Evolutionary conservation across 2,113 vertebrate species (phyloP).

Genomic region (Trochalopteron elliotii): DNA sequence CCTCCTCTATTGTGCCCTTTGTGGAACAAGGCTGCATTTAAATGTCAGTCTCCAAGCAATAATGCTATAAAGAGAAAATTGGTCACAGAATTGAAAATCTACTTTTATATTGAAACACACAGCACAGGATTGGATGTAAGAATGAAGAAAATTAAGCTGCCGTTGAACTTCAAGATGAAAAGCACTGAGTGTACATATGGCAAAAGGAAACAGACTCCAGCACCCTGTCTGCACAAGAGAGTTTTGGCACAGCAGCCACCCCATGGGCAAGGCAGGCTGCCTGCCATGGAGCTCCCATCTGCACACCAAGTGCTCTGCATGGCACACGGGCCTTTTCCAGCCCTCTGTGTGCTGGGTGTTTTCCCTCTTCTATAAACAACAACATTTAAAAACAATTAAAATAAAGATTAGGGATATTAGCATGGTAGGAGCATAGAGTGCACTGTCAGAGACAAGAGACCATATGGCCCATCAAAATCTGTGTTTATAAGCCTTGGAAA

Average conservation of each 20-base stretch:
- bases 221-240: background rate
- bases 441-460: background rate
- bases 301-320: background rate
- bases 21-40: conserved; percentile 59
- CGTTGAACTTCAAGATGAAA: conserved; percentile 25
- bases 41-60: conserved; percentile 34
- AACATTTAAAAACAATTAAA: conserved; percentile 62
- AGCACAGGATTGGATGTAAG: background rate
- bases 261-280: background rate
- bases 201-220: background rate
- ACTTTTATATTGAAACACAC: conserved; percentile 42
- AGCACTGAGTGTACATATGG: background rate
- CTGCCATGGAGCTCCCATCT: conserved; percentile 13
- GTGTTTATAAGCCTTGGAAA: conserved; percentile 31
- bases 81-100: conserved; percentile 10
- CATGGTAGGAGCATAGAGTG: background rate
- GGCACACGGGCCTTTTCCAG: background rate
- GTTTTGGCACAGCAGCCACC: background rate
- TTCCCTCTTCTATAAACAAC: conserved; percentile 40
- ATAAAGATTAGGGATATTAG: conserved; percentile 37
- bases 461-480: conserved; percentile 9
- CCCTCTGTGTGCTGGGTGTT: background rate
- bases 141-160: conserved; percentile 41
- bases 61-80: conserved; percentile 31
- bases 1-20: conserved; percentile 20